phyloP scores from a whole-genome alignment of 2,797 vertebrate species.

The Carduelis carduelis region DNA sequence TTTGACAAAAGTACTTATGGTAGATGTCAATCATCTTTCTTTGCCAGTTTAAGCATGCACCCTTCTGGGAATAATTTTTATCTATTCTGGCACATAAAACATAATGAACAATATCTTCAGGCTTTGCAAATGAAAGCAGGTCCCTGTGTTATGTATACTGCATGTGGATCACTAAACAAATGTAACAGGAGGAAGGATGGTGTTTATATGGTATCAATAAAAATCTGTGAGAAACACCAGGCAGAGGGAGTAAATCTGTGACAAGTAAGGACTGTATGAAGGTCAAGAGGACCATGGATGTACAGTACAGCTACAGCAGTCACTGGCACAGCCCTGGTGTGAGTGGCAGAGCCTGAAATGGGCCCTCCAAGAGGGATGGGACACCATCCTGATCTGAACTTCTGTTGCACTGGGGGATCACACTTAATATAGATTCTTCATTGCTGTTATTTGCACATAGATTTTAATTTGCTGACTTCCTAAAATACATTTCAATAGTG shows the following conservation, averaged over 20 bases:
- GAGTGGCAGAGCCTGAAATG: neutral
- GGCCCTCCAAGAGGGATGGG: neutral
- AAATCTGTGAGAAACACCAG: neutral
- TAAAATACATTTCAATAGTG: conserved; percentile 21
- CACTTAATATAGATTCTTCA: neutral
- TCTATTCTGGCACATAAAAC: conserved; percentile 12
- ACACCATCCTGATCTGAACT: neutral
- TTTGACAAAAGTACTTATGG: conserved; percentile 61
- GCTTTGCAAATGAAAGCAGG: neutral
- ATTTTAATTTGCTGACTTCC: neutral
- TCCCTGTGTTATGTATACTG: neutral
- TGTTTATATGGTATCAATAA: neutral
- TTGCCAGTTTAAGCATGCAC: conserved; percentile 14
- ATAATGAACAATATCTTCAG: conserved; percentile 44
- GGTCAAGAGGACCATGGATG: neutral
- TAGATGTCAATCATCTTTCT: conserved; percentile 41
- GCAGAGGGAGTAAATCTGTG: neutral
- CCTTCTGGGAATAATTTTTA: conserved; percentile 35
- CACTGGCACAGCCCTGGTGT: neutral
- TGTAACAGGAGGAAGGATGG: neutral
- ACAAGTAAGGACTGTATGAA: neutral
- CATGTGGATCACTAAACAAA: neutral
- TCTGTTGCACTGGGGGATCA: neutral
- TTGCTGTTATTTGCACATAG: neutral
- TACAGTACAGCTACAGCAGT: neutral